Evolutionary conservation across 2,113 vertebrate genomes (phyloP).

Genomic region (Columbina picui): DNA sequence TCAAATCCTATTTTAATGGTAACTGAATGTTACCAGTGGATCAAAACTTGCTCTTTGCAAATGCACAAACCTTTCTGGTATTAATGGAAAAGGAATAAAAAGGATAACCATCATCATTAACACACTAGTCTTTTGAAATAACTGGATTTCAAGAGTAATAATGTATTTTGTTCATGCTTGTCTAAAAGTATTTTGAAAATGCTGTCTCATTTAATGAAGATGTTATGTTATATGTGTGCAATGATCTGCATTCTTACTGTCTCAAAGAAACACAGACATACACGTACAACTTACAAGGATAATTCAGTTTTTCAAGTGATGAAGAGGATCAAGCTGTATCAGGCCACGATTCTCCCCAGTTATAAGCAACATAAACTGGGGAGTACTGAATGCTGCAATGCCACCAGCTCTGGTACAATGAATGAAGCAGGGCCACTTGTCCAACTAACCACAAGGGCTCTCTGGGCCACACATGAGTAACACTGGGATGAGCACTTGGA

Average conservation of each 20-base stretch:
- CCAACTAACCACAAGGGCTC: background rate
- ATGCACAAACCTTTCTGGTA: background rate
- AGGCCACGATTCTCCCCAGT: background rate
- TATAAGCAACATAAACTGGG: background rate
- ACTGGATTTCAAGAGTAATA: background rate
- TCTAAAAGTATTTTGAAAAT: background rate
- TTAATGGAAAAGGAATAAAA: background rate
- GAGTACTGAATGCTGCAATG: background rate
- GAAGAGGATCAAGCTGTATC: background rate
- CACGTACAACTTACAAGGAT: background rate
- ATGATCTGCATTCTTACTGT: background rate
- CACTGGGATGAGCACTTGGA: background rate
- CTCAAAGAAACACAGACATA: background rate
- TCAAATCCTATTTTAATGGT: background rate
- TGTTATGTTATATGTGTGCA: background rate
- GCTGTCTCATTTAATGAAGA: background rate
- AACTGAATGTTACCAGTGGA: background rate
- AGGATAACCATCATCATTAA: background rate
- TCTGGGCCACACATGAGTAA: background rate
- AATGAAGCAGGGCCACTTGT: background rate
- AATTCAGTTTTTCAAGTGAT: background rate
- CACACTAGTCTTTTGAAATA: background rate
- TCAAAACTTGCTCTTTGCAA: background rate
- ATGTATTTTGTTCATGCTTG: background rate
- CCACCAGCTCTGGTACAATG: background rate